A percentile compares a stretch with the other conserved stretches of the same genome.
Conservation (phyloP, 2,797 vertebrate species). For the Psittacula echo region DNA sequence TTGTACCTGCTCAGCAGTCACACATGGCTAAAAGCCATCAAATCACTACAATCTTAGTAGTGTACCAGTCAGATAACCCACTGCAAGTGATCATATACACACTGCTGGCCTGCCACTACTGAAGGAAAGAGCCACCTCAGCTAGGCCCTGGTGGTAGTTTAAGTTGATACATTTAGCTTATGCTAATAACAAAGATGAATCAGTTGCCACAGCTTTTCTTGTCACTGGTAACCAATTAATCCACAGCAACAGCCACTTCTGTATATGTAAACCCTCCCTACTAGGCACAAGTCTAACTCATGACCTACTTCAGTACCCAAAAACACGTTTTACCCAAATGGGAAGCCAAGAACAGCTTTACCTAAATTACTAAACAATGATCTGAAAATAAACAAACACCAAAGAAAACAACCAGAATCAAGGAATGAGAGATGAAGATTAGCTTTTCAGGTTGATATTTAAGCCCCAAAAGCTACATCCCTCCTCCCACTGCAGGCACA, state of each 20-base stretch:
- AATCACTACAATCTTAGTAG: neutral
- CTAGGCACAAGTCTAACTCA: neutral
- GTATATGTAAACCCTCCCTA: neutral
- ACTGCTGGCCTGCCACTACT: neutral
- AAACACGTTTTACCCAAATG: neutral
- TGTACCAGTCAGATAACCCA: neutral
- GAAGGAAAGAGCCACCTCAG: neutral
- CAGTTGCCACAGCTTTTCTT: neutral
- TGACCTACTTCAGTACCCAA: neutral
- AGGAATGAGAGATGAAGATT: neutral
- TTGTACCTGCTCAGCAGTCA: neutral
- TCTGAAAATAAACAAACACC: neutral
- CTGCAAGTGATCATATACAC: accelerated
- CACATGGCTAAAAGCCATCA: neutral
- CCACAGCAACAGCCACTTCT: neutral
- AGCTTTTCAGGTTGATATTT: neutral
- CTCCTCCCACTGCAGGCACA: neutral
- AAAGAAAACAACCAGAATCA: neutral
- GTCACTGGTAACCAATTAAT: neutral
- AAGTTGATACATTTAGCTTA: neutral
- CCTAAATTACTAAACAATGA: neutral
- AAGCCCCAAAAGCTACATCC: neutral
- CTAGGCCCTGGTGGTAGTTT: neutral
- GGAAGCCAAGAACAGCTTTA: neutral
- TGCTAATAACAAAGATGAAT: neutral